Base-by-base conservation (phyloP, 2,888 invertebrate genomes). In the Tetheella fluctuosa region DNA sequence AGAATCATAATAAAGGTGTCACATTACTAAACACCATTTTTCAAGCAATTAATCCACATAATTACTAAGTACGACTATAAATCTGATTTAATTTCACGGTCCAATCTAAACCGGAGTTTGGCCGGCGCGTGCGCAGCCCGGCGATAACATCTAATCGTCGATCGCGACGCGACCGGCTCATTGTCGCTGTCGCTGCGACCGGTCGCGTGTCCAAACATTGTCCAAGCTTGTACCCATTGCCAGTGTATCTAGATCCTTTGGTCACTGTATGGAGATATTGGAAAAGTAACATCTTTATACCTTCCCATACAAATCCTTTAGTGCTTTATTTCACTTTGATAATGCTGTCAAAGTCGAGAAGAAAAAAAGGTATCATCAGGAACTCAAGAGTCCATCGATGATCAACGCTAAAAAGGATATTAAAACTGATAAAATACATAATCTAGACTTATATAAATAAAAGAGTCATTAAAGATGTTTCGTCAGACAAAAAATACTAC, bases 141-240 rank as follows among this genome's bases (percentile, higher is more conserved):
- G 61, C 68, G 86, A 90, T 90, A 84, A 65, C 68, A 89, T 84
- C 89, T 86, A 79, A 89, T 88, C 87, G 79, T 69, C 67, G 81
- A 87, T 87, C 85, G 81, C 68, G 76, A 84, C 87, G 85, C 81
- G 79, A 81, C 79, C 65, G 63, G 65, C 81, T 79, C 83, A 79
- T 84, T 85, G 85, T 87, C 85, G 83, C 76, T 77, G 85, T 83
- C 83, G 83, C 82, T 73, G 73, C 65, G 65, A 69, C 63, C 64
- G 62, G 70, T 75, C 76, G 79, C 85, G 80, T 86, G 88, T 89
- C 88, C 83, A 89, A 89, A 89, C 88, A 89, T 77, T 81, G 85
- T 77, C 80, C 74, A 76, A 68, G 73, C 71, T 65, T 68, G 76
- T 68, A 70, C 62, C 71, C 69, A 48, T 57, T 42, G 48, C 57